Evolutionary conservation across 2,113 vertebrate species (phyloP).

Genomic region (Cygnus atratus): DNA sequence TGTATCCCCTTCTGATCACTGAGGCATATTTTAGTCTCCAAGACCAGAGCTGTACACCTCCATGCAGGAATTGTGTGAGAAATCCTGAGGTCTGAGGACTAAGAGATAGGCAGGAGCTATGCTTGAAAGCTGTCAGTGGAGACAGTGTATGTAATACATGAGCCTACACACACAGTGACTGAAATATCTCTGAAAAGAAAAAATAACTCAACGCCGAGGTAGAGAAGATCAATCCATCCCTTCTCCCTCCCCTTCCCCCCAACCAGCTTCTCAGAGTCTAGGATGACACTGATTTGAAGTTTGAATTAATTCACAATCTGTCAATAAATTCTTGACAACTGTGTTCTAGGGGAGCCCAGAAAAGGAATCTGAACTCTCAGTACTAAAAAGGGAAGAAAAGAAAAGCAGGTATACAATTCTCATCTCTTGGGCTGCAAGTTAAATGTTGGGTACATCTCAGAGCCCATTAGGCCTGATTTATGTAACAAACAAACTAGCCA

Average conservation of each 20-base stretch:
- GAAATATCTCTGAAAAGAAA: not conserved
- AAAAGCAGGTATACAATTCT: not conserved
- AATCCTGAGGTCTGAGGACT: not conserved
- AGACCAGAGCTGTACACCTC: not conserved
- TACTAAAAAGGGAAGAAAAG: not conserved
- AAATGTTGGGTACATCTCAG: not conserved
- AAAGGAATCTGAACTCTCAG: not conserved
- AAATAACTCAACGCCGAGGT: not conserved
- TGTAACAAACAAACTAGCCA: not conserved
- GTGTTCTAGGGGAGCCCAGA: not conserved
- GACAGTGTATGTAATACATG: not conserved
- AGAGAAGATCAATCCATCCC: not conserved
- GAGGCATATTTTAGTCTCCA: not conserved
- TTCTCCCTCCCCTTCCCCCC: accelerated
- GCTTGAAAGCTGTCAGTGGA: slow-evolving; percentile 6
- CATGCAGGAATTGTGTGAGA: not conserved
- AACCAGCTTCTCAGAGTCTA: not conserved
- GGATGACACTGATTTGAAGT: not conserved
- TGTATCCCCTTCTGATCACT: not conserved
- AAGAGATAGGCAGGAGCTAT: not conserved
- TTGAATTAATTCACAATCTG: not conserved
- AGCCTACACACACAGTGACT: not conserved
- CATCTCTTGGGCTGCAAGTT: not conserved
- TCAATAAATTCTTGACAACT: not conserved
- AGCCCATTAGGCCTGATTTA: not conserved